Base-by-base conservation (phyloP, 2,113 vertebrate genomes). In the Prionailurus bengalensis region DNA sequence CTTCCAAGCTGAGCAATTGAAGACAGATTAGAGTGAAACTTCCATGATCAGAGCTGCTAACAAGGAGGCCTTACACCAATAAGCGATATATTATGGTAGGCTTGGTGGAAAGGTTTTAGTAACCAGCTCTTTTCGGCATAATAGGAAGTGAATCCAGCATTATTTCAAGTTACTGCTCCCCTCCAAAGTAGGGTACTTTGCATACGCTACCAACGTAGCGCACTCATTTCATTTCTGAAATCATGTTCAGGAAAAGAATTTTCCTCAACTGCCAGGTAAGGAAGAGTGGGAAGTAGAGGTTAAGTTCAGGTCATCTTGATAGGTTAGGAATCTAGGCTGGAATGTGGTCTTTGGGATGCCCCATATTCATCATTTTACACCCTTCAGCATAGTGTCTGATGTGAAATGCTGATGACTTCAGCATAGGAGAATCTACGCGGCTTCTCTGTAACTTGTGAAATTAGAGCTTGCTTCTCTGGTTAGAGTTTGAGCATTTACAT, bases 251-350 rank as follows among this genome's bases (percentile, higher is more conserved):
- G 55, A 86, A 86, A 92, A 36, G 16, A 84, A 78, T 80, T 80
- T 58, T 82, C 63, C 82, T 97, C 21, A 68, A 33, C 48, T 92
- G 63, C 21, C 51, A 90, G 45, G 42, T 84, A 82, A 92, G 36
- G 29, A 74, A 91, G 70, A 88, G 4, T 63, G 25, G n/a, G 16
- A 81, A 88, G 21, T 53, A 55, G 36, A 95, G 65, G n/a, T 91
- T 65, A 93, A 63, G 1, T 66, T 96, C 65, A 33, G 84, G 89
- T n/a, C 31, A 92, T 85, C 17, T 0, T 29, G 12, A 78, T 96
- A 65, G 21, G 16, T 86, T 63, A 94, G 55, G n/a, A 39, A 92
- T 97, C 89, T 79, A 31, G 4, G 5, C 21, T 95, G 63, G 84
- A 85, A 85, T 92, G 74, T 39, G 23, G 42, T 92, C 36, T 91